Evolutionary conservation across 2,888 invertebrate species (phyloP).

Genomic region (Pharmacophagus antenor): DNA sequence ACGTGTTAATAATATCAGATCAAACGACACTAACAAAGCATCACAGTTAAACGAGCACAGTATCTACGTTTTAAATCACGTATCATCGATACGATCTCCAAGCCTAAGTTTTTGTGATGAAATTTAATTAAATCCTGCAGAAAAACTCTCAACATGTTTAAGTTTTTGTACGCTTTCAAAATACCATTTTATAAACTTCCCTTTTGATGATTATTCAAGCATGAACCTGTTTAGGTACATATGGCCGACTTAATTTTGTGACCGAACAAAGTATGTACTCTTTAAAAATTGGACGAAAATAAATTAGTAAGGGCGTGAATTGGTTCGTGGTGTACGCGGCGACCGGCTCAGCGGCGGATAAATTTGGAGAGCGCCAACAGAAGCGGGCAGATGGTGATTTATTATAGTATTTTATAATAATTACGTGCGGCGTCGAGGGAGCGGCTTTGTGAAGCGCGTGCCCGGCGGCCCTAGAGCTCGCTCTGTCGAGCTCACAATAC

Average conservation of each 20-base stretch:
- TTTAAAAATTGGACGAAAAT: slow-evolving; percentile 60
- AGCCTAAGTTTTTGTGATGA: too few relatives aligned
- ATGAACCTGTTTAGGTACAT: slow-evolving; percentile 10
- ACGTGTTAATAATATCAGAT: too few relatives aligned
- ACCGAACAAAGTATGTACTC: slow-evolving; percentile 13
- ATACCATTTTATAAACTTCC: neutral
- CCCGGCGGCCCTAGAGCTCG: slow-evolving; percentile 48
- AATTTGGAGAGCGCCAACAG: slow-evolving; percentile 73
- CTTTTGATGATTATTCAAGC: slow-evolving; percentile 1
- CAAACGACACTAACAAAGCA: too few relatives aligned
- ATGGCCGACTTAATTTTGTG: slow-evolving; percentile 20
- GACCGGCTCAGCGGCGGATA: slow-evolving; percentile 50
- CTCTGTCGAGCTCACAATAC: slow-evolving; percentile 34
- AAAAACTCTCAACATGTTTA: too few relatives aligned
- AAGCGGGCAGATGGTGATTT: slow-evolving; percentile 76
- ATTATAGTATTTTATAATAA: slow-evolving; percentile 77
- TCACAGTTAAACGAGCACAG: too few relatives aligned
- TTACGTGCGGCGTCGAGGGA: slow-evolving; percentile 58
- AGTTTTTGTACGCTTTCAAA: neutral
- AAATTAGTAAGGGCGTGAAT: slow-evolving; percentile 68
- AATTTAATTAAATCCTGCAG: too few relatives aligned
- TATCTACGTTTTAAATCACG: too few relatives aligned
- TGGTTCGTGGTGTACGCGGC: slow-evolving; percentile 42
- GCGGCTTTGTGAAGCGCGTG: slow-evolving; percentile 53
- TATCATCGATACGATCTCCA: too few relatives aligned